Conservation (phyloP, 2,113 vertebrate genomes). For the Odocoileus virginianus region DNA sequence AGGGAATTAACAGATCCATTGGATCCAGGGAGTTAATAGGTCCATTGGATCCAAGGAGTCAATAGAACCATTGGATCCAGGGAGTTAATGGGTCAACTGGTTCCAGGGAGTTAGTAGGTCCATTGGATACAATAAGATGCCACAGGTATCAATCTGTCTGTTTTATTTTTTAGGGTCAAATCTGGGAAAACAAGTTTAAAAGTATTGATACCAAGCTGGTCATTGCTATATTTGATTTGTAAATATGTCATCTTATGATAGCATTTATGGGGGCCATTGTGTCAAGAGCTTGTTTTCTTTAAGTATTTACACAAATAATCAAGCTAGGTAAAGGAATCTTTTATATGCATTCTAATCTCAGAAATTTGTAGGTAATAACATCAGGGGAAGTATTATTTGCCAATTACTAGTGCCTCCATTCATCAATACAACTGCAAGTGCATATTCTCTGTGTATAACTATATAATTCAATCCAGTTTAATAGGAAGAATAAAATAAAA, state of each 20-base stretch:
- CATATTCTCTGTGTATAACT: neutral
- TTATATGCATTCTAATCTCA: constrained; percentile 57
- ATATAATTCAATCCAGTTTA: constrained; percentile 32
- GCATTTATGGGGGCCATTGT: neutral
- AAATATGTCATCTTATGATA: neutral
- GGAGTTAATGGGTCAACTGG: constrained; percentile 60
- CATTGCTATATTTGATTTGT: neutral
- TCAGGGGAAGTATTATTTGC: constrained; percentile 39
- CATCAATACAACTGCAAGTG: neutral
- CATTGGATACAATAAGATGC: constrained; percentile 76
- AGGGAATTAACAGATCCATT: constrained; percentile 66
- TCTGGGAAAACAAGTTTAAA: constrained; percentile 29
- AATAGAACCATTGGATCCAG: constrained; percentile 62
- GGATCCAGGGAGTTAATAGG: constrained; percentile 70
- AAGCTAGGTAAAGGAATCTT: constrained; percentile 60
- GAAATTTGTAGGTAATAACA: constrained; percentile 68
- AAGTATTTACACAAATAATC: constrained; percentile 68
- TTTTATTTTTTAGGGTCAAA: neutral
- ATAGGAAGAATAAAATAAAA: constrained; percentile 41
- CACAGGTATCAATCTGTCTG: constrained; percentile 58
- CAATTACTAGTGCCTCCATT: neutral
- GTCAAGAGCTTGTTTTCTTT: constrained; percentile 62
- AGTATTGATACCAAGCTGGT: neutral
- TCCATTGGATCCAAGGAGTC: constrained; percentile 59
- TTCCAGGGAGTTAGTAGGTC: constrained; percentile 42